Base-by-base conservation (phyloP, 1,140 invertebrate genomes). In the Leucophenga varia region DNA sequence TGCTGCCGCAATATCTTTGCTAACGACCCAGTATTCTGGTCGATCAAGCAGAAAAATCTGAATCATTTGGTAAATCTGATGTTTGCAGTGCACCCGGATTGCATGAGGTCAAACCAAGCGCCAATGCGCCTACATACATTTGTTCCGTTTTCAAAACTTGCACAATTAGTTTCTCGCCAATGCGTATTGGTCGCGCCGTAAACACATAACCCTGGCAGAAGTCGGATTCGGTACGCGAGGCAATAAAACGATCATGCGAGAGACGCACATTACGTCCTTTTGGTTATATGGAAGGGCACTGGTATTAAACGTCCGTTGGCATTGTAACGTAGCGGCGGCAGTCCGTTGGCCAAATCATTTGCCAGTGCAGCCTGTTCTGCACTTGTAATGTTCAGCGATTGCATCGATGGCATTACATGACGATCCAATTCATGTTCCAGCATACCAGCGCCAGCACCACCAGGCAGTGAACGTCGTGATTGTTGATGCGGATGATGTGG, bases 21-120 rank as follows among this genome's bases (percentile, higher is more conserved):
- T 89, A 1, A 98, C 91, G 2, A 97, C 93, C 95, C 95, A 98
- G 73, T 98, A 98, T 64, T 98, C 95, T 0, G 88, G 90, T n/a
- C 95, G 80, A 73, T 98, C 95, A 2, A 98, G 74, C 1, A 98
- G 78, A 18, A 90, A n/a, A 81, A 61, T 98, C 93, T 1, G 92
- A 88, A 77, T 98, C 94, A 57, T 96, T 93, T 0, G 96, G 96
- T 7, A 98, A 77, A 57, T 93, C 90, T 10, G 80, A 79, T 0
- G 82, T 76, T 28, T 84, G 79, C 7, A 98, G 61, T 7, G 79
- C 82, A 1, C 83, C 79, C 1, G 95, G 95, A 74, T 97, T 90
- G 76, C 93, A 97, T 0, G 92, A 92, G 2, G 95, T 98, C 34
- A 98, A 77, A 1, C 95, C 95, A 19, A 98, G 84, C 0, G 93